Percentiles rank a stretch among this genome's conserved stretches.
Evolutionary conservation across 2,797 vertebrate species (phyloP).

Genomic region (Brachymystax lenok): DNA sequence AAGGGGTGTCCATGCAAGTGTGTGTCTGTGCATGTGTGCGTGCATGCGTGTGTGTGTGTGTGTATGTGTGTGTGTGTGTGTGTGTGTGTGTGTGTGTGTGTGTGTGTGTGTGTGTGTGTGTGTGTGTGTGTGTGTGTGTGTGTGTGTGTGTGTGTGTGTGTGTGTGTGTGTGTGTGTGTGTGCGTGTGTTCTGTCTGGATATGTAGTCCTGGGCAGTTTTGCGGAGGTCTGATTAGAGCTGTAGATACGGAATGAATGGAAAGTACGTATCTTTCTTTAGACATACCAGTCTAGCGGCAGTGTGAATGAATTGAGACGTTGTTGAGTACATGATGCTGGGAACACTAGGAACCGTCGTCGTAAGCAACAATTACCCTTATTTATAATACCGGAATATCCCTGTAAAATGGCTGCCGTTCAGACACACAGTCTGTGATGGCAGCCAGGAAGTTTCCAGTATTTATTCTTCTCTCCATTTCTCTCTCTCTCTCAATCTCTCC

Average conservation of each 20-base stretch:
- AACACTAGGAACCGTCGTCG: constrained; percentile 26
- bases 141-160: no score
- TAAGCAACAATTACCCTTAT: constrained; percentile 66
- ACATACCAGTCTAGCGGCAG: not conserved
- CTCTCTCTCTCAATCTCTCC: not conserved
- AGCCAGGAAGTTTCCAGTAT: constrained; percentile 44
- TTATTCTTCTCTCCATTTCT: not conserved
- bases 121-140: no score
- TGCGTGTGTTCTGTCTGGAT: no score
- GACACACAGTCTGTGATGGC: constrained; percentile 72
- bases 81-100: no score
- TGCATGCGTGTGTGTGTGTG: no score
- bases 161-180: no score
- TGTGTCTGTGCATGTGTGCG: no score
- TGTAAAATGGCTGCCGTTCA: constrained; percentile 76
- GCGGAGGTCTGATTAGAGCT: not conserved
- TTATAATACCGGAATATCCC: constrained; percentile 69
- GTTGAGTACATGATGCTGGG: constrained; percentile 15
- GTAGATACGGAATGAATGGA: not conserved
- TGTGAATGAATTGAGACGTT: not conserved
- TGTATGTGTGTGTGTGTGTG: no score
- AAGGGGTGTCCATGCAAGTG: no score
- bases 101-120: no score
- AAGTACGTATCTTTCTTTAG: not conserved
- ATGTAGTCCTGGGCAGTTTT: no score